phyloP scores from a whole-genome alignment of 2,113 vertebrate genomes.

The Vombatus ursinus region DNA sequence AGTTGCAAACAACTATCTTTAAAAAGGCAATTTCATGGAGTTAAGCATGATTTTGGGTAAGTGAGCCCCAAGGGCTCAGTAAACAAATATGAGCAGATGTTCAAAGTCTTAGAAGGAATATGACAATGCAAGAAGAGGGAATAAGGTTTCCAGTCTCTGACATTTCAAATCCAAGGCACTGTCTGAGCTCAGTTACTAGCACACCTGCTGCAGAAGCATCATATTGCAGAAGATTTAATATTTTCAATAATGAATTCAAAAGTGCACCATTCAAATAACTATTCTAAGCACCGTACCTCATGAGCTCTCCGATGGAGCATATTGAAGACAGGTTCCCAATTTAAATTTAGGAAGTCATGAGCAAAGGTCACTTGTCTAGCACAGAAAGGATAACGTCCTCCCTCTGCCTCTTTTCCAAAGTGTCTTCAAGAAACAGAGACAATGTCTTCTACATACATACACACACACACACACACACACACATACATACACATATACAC shows the following conservation, averaged over 20 bases:
- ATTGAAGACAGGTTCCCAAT: conserved; percentile 68
- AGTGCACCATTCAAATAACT: conserved; percentile 74
- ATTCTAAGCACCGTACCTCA: conserved; percentile 70
- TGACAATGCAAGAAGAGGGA: conserved; percentile 60
- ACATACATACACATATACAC: not conserved
- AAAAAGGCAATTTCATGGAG: conserved; percentile 59
- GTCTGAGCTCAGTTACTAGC: conserved; percentile 54
- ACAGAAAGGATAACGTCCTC: not conserved
- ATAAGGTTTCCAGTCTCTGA: conserved; percentile 60
- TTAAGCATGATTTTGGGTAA: conserved; percentile 63
- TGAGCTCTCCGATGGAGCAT: conserved; percentile 72
- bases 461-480: not conserved
- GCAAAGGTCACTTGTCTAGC: conserved; percentile 7
- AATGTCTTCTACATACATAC: not conserved
- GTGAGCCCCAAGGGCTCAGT: conserved; percentile 61
- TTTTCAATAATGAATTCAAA: conserved; percentile 76
- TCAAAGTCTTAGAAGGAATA: conserved; percentile 68
- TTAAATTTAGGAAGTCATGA: conserved; percentile 51
- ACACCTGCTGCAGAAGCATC: conserved; percentile 70
- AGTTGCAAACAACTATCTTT: conserved; percentile 59
- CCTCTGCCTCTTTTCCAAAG: not conserved
- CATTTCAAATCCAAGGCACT: conserved; percentile 64
- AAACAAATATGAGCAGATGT: conserved; percentile 78
- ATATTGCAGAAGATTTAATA: conserved; percentile 67
- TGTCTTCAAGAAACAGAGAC: not conserved